Evolutionary conservation across 2,113 vertebrate genomes (phyloP).

Genomic region (Polyodon spathula): DNA sequence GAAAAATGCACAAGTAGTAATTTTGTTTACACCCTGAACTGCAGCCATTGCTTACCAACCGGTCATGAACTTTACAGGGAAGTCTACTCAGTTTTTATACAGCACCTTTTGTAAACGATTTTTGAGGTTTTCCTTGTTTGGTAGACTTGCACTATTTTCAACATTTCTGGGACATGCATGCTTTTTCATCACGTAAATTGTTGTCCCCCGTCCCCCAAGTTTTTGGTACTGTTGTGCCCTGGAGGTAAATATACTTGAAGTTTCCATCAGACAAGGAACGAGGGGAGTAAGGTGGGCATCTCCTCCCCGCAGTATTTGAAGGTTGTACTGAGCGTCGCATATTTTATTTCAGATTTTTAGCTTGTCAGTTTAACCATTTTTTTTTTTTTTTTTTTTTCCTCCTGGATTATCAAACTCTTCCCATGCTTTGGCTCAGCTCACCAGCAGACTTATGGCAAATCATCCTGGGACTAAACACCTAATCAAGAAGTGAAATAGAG

Average conservation of each 20-base stretch:
- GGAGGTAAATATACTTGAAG: slow-evolving; percentile 59
- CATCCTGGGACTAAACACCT: too few relatives aligned
- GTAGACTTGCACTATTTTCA: slow-evolving; percentile 80
- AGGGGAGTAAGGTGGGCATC: neutral
- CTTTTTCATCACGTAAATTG: slow-evolving; percentile 25
- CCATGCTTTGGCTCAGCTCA: too few relatives aligned
- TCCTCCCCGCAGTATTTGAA: slow-evolving; percentile 28
- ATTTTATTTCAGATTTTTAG: neutral
- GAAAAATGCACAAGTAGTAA: slow-evolving; percentile 29
- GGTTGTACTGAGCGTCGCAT: slow-evolving; percentile 20
- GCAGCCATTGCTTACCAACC: slow-evolving; percentile 23
- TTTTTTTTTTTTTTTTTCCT: too few relatives aligned
- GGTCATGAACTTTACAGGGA: slow-evolving; percentile 22
- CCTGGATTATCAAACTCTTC: too few relatives aligned
- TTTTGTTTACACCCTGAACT: slow-evolving; percentile 31
- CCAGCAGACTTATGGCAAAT: too few relatives aligned
- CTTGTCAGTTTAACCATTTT: too few relatives aligned
- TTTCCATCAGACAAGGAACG: slow-evolving; percentile 16
- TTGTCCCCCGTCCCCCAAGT: slow-evolving; percentile 27
- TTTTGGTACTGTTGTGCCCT: slow-evolving; percentile 44
- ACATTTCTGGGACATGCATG: slow-evolving; percentile 56
- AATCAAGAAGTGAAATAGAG: too few relatives aligned
- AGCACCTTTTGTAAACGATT: slow-evolving; percentile 42
- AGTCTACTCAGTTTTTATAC: slow-evolving; percentile 31
- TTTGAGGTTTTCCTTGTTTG: slow-evolving; percentile 74